Conservation (phyloP, 2,113 vertebrate species). For the Himantopus leucocephalus region DNA sequence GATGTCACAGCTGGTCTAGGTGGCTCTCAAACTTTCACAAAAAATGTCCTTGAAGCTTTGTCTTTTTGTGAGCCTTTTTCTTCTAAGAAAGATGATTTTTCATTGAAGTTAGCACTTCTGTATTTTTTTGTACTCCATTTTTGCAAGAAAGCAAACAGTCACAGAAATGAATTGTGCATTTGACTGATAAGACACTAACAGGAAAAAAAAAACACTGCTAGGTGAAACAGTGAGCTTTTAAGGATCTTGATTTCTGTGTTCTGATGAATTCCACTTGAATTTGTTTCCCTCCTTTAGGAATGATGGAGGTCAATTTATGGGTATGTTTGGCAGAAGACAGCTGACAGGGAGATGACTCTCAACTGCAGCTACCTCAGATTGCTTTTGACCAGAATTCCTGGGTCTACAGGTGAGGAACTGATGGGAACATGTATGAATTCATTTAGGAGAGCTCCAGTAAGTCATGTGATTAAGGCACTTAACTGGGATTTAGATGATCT, state of each 20-base stretch:
- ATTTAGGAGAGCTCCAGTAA: constrained; percentile 33
- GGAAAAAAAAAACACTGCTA: background rate
- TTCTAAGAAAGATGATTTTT: constrained; percentile 48
- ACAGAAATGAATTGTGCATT: background rate
- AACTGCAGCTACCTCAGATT: background rate
- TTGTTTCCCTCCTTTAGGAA: background rate
- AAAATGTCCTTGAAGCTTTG: constrained; percentile 76
- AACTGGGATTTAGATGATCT: constrained; percentile 16
- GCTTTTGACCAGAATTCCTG: background rate
- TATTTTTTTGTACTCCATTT: background rate
- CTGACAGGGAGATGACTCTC: background rate
- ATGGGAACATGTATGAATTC: constrained; percentile 42
- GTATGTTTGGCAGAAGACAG: background rate
- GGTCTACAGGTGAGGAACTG: constrained; percentile 33
- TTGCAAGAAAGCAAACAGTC: background rate
- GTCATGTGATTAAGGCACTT: constrained; percentile 48
- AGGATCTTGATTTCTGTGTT: background rate
- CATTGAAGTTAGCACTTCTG: constrained; percentile 29
- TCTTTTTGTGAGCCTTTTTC: constrained; percentile 62
- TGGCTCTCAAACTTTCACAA: constrained; percentile 72
- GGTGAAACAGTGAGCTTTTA: background rate
- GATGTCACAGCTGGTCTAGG: constrained; percentile 78
- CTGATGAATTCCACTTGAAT: background rate
- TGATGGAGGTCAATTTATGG: background rate
- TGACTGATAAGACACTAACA: background rate